Percentiles rank a stretch among this genome's conserved stretches.
Conservation (phyloP, 2,113 vertebrate species). For the Amblyopsis rosae region DNA sequence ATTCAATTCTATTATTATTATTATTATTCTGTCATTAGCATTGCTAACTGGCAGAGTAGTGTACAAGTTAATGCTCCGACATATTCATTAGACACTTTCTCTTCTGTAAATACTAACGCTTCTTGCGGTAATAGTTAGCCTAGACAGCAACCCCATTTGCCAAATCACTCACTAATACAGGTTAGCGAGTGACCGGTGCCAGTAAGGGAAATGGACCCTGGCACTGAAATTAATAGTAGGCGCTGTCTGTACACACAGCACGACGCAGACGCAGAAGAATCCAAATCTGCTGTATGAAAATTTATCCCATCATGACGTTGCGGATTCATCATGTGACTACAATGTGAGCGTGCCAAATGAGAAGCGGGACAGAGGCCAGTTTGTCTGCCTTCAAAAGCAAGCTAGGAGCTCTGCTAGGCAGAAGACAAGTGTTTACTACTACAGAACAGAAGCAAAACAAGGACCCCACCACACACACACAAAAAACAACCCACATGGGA, state of each 20-base stretch:
- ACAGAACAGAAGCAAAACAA: neutral
- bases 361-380: conserved; percentile 31
- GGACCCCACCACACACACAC: neutral
- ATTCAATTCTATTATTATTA: no score
- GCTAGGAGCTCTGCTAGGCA: conserved; percentile 19
- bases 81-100: no score
- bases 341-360: conserved; percentile 60
- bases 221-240: conserved; percentile 36
- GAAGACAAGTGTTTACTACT: conserved; percentile 1
- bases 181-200: neutral
- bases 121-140: neutral
- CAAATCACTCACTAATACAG: conserved; percentile 4
- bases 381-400: conserved; percentile 27
- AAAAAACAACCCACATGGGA: neutral
- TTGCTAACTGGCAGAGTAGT: no score
- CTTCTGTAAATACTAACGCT: no score
- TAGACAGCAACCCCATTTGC: neutral
- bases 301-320: conserved; percentile 52
- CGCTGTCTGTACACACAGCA: conserved; percentile 12
- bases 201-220: conserved; percentile 26
- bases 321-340: conserved; percentile 62
- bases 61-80: no score
- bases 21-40: no score
- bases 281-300: conserved; percentile 65
- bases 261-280: conserved; percentile 49